Evolutionary conservation across 2,113 vertebrate species (phyloP), one percentile per base, ranked within the genome.

Genomic region (Brachyhypopomus occidentalis): DNA sequence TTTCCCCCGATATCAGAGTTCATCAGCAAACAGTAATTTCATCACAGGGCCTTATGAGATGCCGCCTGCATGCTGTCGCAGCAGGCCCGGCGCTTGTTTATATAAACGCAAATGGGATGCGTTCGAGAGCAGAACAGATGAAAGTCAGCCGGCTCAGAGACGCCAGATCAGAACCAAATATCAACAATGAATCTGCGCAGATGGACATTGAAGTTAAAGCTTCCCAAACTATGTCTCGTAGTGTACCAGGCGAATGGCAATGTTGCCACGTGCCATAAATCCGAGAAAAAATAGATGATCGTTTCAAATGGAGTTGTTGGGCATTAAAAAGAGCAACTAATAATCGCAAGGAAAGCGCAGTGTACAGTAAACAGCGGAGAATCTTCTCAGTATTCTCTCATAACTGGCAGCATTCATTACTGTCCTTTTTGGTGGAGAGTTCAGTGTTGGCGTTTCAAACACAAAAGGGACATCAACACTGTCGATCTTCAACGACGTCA

Each of bases 401-500:
- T 41, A 70, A 70, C 66, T 36, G 38, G 8, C 36, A 41, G 27
- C 59, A 48, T 59, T 81, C 60, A 70, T 84, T 79, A 82, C 4
- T 14, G 75, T 83, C 62, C 64, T 38, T 56, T 80, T 67, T 80
- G 75, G 78, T 78, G 71, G 75, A 81, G 56, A 71, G 55, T 55
- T 16, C 36, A 81, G 56, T 55, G 20, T 0, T 23, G 17, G 25
- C 75, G 45, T 36, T 25, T 36, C 36, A 83, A 70, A 81, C 56
- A 77, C 62, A 27, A n/a, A 66, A 48, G 60, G 45, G 75, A 45
- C 62, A 83, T 81, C 64, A 81, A 59, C 72, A 79, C 64, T 48
- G 59, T 78, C 75, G 75, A 75, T 84, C 60, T 81, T 91, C 89
- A 81, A 91, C 91, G 84, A 83, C 20, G 88, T 90, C 84, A 89